phyloP scores from a whole-genome alignment of 2,113 vertebrate genomes.

The Poecilia latipinna region DNA sequence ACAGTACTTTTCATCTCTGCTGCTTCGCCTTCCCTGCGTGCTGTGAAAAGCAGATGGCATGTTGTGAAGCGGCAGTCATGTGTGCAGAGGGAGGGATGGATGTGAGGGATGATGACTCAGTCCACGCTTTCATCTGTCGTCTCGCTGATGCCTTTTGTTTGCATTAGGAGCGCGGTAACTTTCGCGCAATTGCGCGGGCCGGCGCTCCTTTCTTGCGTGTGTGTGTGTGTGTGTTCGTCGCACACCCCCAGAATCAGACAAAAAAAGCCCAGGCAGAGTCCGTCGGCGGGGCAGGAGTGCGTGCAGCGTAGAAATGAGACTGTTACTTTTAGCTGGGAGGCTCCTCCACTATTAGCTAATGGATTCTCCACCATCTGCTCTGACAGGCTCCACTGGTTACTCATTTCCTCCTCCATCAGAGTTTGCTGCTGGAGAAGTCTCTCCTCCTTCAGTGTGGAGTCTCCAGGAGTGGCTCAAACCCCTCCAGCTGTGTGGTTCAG shows the following conservation, averaged over 20 bases:
- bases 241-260: constrained; percentile 35
- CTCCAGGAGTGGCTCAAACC: constrained; percentile 36
- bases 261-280: constrained; percentile 56
- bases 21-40: constrained; percentile 45
- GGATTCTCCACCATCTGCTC: constrained; percentile 75
- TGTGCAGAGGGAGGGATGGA: constrained; percentile 47
- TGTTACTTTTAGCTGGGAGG: constrained; percentile 70
- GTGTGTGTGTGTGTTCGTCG: neutral
- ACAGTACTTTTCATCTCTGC: constrained; percentile 52
- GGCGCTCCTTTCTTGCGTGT: neutral
- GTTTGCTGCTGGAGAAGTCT: constrained; percentile 44
- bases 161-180: neutral
- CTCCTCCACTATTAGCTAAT: constrained; percentile 74
- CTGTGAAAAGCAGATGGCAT: constrained; percentile 69
- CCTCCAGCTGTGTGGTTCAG: constrained; percentile 37
- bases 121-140: constrained; percentile 21
- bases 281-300: constrained; percentile 55
- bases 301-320: constrained; percentile 66
- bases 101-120: constrained; percentile 22
- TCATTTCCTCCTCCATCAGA: constrained; percentile 66
- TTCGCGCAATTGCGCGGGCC: constrained; percentile 1
- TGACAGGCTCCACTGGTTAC: constrained; percentile 62
- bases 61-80: constrained; percentile 62
- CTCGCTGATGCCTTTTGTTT: neutral
- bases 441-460: constrained; percentile 36